Evolutionary conservation across 2,797 vertebrate genomes (phyloP).

Genomic region (Anas bernieri): DNA sequence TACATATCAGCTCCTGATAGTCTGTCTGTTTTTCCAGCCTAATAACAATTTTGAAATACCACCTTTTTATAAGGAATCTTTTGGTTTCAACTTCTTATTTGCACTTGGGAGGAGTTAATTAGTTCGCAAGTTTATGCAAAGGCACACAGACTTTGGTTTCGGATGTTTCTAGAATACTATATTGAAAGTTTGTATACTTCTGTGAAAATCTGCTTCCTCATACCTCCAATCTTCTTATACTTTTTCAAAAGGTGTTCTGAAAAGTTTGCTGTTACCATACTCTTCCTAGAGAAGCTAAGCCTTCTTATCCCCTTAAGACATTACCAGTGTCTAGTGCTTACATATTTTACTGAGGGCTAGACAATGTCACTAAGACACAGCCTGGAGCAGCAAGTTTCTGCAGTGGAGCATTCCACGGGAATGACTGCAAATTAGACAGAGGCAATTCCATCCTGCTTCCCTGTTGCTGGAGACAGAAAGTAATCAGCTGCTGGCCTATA

Average conservation of each 20-base stretch:
- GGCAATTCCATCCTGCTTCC: slow-evolving; percentile 31
- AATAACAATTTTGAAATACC: neutral
- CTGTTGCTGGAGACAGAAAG: slow-evolving; percentile 2
- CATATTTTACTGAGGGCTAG: neutral
- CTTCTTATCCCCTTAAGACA: neutral
- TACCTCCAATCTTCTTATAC: neutral
- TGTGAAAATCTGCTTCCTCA: neutral
- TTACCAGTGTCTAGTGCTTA: neutral
- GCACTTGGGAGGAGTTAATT: neutral
- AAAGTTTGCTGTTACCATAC: neutral
- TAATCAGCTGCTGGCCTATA: slow-evolving; percentile 61
- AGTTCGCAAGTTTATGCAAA: neutral
- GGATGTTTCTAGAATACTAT: neutral
- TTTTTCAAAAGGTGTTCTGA: neutral
- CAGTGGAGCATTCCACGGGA: slow-evolving; percentile 6
- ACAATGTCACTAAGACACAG: neutral
- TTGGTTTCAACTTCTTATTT: neutral
- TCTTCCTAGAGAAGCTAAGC: neutral
- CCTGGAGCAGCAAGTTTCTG: neutral
- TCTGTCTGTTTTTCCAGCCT: neutral
- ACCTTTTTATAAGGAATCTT: neutral
- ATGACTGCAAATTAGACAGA: slow-evolving; percentile 31
- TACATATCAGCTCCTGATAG: neutral
- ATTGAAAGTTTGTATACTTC: neutral
- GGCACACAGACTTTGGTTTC: neutral